Evolutionary conservation across 2,888 invertebrate genomes (phyloP).

Genomic region (Rapana venosa): DNA sequence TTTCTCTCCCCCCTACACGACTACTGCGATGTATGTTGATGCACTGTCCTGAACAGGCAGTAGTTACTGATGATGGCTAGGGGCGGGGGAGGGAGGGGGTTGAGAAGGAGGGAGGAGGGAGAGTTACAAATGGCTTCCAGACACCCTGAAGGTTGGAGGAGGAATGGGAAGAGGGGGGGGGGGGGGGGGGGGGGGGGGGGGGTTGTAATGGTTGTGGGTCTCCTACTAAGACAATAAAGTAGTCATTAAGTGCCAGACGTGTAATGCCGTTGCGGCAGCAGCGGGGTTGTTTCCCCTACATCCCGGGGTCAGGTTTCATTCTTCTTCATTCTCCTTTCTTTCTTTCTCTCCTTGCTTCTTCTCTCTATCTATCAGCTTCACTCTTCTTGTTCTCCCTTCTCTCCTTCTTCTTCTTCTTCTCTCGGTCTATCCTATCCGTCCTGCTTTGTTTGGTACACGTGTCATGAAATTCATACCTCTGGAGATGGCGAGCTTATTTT

Average conservation of each 20-base stretch:
- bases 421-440: too few relatives aligned
- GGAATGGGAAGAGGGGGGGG: background rate
- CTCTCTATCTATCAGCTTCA: too few relatives aligned
- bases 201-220: background rate
- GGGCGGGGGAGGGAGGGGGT: background rate
- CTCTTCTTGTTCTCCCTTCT: too few relatives aligned
- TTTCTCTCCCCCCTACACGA: background rate
- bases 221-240: conserved; percentile 33
- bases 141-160: background rate
- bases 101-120: background rate
- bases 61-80: background rate
- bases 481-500: too few relatives aligned
- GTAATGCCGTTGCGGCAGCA: background rate
- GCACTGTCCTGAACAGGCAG: conserved; percentile 13
- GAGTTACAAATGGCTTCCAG: conserved; percentile 1
- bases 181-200: background rate
- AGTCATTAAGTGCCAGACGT: conserved; percentile 31
- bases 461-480: too few relatives aligned
- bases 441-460: too few relatives aligned
- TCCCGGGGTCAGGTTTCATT: too few relatives aligned
- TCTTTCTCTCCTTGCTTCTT: too few relatives aligned
- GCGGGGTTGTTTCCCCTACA: too few relatives aligned
- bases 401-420: too few relatives aligned
- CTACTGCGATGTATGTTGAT: background rate
- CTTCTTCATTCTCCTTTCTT: too few relatives aligned